Base-by-base conservation (phyloP, 1,140 invertebrate genomes). In the Neodiprion fabricii region DNA sequence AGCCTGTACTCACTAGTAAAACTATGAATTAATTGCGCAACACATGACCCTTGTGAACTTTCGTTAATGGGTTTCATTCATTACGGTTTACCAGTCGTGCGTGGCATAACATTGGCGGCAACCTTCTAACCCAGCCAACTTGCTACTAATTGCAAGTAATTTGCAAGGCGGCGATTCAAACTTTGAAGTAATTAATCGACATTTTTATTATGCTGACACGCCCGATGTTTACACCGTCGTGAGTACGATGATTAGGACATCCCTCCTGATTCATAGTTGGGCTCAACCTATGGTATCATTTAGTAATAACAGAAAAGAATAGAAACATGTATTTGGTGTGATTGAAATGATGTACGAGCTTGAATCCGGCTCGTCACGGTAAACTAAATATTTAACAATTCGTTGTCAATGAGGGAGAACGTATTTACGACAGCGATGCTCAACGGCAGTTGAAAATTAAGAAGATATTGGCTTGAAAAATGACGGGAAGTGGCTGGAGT, bases 11-110 rank as follows among this genome's bases (percentile, higher is more conserved):
- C 53, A 9, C 53, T 40, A 61, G n/a, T 17, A 12, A 14, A 61
- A 61, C 53, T 61, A 61, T 14, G 53, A 61, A 61, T 61, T 61
- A 61, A 61, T 61, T 61, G 53, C 53, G 11, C 11, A 14, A 61
- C 53, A 17, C 53, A 17, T 17, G 8, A 61, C 53, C 53, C 9
- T 9, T 61, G 53, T 61, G n/a, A 61, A 61, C 53, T 61, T 61
- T 61, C 53, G 53, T 61, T 61, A 61, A 61, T 61, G 53, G 53
- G 53, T 61, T 61, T 61, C 53, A 61, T 61, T 61, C n/a, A 61
- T 61, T 61, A 61, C n/a, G 53, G 53, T 5, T 9, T 61, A 61
- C 53, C 53, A 14, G n/a, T 17, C 53, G n/a, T 17, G 4, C 53
- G 28, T 40, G 5, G 28, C 1, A 40, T 40, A 40, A 40, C 28